Evolutionary conservation across 2,888 invertebrate species (phyloP), one percentile per base, ranked within the genome.

Genomic region (Salticus scenicus): DNA sequence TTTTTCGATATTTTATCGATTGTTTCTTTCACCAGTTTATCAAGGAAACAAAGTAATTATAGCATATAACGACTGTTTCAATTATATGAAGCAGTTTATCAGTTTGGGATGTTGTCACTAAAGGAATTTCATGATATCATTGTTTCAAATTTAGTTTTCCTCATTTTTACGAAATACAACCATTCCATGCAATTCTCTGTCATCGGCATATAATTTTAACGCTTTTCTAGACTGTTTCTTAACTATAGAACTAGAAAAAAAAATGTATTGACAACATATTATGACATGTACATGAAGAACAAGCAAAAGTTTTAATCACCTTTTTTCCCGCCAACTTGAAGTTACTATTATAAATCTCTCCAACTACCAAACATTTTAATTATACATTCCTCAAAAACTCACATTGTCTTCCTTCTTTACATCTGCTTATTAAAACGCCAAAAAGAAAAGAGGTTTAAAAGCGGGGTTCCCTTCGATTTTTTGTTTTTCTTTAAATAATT

Each of bases 321-420:
- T 37, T 12, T 2, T 20, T 24, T 57, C 57, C 57, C 57, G 57
- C 57, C 57, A 57, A 37, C 4, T 10, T 42, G 17, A 71, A 47
- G 47, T 17, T 28, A 71, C 41, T 74, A 47, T 67, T 69, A 37
- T 57, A 69, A 67, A 74, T 37, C 17, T 31, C 37, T 51, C 64
- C 28, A 57, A 63, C 70, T 70, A 66, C 37, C 28, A 66, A 83
- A 83, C 82, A 76, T 83, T 83, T 83, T 83, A 83, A 83, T 83
- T 83, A 83, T 76, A 76, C 64, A 83, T 37, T 57, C 57, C 57
- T 57, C 20, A 63, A 64, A 76, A 47, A 72, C 42, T 66, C 71
- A 71, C 76, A 76, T 76, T 76, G 71, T 47, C 51, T 64, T 75
- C 41, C 74, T 74, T 70, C 31, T 69, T 70, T 74, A 63, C 69